Percentiles rank a stretch among this genome's conserved stretches.
phyloP scores from a whole-genome alignment of 2,888 invertebrate genomes.

The Zhuqinia jingwanae region DNA sequence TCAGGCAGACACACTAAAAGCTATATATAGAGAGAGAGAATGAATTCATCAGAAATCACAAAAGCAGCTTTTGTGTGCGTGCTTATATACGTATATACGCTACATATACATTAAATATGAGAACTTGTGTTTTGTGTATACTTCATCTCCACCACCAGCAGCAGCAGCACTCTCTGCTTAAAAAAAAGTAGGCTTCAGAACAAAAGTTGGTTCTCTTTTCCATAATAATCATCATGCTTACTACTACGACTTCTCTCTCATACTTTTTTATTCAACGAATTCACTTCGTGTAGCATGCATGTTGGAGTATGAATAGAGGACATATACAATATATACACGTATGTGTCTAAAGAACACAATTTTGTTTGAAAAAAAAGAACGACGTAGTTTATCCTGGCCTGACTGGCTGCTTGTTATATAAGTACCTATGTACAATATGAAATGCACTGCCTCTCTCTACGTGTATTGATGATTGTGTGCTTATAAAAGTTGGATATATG shows the following conservation, averaged over 20 bases:
- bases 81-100: background rate
- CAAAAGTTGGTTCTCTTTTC: too few species aligned
- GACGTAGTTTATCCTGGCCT: slow-evolving; percentile 71
- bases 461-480: too few species aligned
- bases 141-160: background rate
- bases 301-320: too few species aligned
- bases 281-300: background rate
- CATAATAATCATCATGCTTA: too few species aligned
- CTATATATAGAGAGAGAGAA: slow-evolving; percentile 1
- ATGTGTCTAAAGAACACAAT: slow-evolving; percentile 16
- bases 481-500: too few species aligned
- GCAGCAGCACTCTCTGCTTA: too few species aligned
- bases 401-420: too few species aligned
- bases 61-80: slow-evolving; percentile 48
- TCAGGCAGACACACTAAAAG: slow-evolving; percentile 25
- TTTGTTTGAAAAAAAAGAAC: slow-evolving; percentile 69
- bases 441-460: too few species aligned
- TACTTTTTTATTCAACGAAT: slow-evolving; percentile 17
- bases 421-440: too few species aligned
- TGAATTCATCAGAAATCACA: slow-evolving; percentile 37
- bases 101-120: background rate
- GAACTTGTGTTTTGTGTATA: too few species aligned
- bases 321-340: background rate
- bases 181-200: too few species aligned
- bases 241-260: too few species aligned